These are phyloP conservation scores for Taxidea taxus DNA, from an alignment of 2,113 vertebrate genomes.

Conservation along the genomic window DNA sequence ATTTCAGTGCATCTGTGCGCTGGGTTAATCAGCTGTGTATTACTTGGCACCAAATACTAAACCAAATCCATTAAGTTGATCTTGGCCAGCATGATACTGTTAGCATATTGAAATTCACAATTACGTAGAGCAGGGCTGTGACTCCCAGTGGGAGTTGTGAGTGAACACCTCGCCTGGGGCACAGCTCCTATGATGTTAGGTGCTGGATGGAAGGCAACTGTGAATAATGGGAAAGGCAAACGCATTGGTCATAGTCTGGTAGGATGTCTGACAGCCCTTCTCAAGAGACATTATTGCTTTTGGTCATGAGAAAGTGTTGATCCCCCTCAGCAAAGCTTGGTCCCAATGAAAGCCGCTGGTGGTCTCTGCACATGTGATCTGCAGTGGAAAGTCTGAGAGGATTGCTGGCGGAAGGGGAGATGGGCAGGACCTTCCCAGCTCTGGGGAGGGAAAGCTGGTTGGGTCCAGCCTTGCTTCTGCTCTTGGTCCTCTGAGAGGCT, in stretches of 20 bases:
- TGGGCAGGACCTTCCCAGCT: neutral
- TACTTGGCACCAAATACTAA: constrained; percentile 56
- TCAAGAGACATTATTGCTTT: neutral
- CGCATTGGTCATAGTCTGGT: neutral
- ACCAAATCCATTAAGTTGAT: constrained; percentile 36
- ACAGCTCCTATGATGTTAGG: neutral
- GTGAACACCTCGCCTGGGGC: neutral
- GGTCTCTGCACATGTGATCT: neutral
- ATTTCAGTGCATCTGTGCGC: constrained; percentile 19
- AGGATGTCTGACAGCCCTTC: neutral
- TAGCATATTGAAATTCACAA: neutral
- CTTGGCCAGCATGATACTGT: constrained; percentile 37
- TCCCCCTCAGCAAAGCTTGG: neutral
- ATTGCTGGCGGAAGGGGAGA: neutral
- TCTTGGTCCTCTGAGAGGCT: neutral
- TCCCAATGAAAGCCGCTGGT: neutral
- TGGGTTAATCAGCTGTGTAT: constrained; percentile 59
- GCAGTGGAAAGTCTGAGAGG: neutral
- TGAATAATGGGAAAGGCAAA: constrained; percentile 8
- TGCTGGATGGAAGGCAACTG: neutral
- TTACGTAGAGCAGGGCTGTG: neutral
- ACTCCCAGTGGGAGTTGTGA: neutral
- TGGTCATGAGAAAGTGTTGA: neutral
- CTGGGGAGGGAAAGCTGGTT: neutral
- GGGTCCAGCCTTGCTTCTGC: neutral